Percentiles rank a stretch among this genome's conserved stretches.
phyloP scores from a whole-genome alignment of 2,113 vertebrate species.

The Vulpes vulpes region DNA sequence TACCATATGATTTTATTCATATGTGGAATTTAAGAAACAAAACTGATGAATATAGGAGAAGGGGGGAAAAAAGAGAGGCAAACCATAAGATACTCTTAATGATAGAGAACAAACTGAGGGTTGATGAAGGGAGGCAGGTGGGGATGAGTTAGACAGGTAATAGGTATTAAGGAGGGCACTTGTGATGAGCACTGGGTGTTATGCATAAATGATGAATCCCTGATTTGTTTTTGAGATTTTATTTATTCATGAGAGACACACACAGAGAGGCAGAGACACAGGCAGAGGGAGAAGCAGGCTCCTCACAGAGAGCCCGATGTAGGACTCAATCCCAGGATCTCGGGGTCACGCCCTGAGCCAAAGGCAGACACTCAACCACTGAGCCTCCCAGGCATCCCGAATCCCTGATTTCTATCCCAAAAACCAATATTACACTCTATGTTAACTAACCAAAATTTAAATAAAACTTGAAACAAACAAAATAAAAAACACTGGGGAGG shows the following conservation, averaged over 20 bases:
- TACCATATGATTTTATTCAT: not conserved
- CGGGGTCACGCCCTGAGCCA: too few species aligned
- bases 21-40: not conserved
- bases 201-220: not conserved
- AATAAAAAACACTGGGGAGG: not conserved
- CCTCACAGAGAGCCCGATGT: too few species aligned
- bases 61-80: not conserved
- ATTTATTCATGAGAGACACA: too few species aligned
- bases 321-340: too few species aligned
- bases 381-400: too few species aligned
- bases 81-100: not conserved
- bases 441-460: not conserved
- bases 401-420: too few species aligned
- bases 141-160: not conserved
- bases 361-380: too few species aligned
- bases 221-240: too few species aligned
- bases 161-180: not conserved
- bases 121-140: not conserved
- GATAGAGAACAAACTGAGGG: not conserved
- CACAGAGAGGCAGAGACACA: too few species aligned
- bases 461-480: not conserved
- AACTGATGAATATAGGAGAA: not conserved
- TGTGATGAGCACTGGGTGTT: not conserved
- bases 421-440: not conserved
- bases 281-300: too few species aligned